Conservation (phyloP, 2,113 vertebrate species). For the Ranitomeya imitator region DNA sequence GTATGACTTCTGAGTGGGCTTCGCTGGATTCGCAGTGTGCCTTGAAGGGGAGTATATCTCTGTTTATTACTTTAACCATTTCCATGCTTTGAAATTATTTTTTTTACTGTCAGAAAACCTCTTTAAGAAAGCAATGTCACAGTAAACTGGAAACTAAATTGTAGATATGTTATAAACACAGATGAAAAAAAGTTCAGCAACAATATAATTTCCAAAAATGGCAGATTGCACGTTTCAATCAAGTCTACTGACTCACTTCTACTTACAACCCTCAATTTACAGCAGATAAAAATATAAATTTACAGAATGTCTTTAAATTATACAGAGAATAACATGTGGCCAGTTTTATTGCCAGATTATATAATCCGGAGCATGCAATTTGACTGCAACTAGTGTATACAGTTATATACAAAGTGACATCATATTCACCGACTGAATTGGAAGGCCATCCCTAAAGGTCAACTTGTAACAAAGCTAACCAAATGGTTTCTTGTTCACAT, state of each 20-base stretch:
- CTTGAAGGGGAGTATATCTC: too few species aligned
- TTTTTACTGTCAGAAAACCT: too few species aligned
- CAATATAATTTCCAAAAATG: slow-evolving; percentile 1
- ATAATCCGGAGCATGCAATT: slow-evolving; percentile 21
- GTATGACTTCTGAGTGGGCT: too few species aligned
- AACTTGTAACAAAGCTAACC: neutral
- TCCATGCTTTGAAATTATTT: too few species aligned
- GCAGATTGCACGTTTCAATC: neutral
- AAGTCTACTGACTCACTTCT: slow-evolving; percentile 31
- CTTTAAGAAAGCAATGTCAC: neutral
- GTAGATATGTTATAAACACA: neutral
- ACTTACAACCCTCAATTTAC: slow-evolving; percentile 45
- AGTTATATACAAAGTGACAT: neutral
- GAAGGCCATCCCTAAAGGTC: neutral
- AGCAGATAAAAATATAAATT: slow-evolving; percentile 46
- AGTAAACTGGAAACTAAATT: neutral
- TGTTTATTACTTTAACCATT: too few species aligned
- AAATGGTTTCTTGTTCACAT: too few species aligned
- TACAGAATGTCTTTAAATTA: slow-evolving; percentile 38
- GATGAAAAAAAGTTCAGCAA: neutral
- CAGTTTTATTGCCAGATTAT: slow-evolving; percentile 31
- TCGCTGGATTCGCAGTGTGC: too few species aligned
- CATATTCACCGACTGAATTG: neutral
- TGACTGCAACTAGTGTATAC: neutral
- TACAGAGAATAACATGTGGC: slow-evolving; percentile 19